A percentile compares a stretch with the other conserved stretches of the same genome.
Evolutionary conservation across 2,797 vertebrate species (phyloP).

Genomic region (Adrianichthys oophorus): DNA sequence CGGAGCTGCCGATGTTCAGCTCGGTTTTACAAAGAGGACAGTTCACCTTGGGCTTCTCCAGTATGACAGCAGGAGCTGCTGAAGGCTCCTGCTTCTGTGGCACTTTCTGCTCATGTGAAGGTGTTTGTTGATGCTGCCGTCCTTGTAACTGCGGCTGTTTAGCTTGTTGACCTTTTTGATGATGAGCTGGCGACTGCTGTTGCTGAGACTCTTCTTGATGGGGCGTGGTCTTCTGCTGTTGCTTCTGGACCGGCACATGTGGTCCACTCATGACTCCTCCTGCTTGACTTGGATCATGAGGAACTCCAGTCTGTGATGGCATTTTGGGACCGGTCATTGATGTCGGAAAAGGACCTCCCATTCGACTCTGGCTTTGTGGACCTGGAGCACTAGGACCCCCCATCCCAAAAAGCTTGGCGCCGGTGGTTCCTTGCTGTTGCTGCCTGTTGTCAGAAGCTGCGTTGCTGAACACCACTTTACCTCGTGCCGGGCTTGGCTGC

Average conservation of each 20-base stretch:
- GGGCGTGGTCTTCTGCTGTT: slow-evolving; percentile 49
- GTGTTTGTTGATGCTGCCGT: slow-evolving; percentile 60
- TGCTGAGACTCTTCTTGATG: slow-evolving; percentile 51
- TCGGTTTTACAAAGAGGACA: slow-evolving; percentile 97
- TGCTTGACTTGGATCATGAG: slow-evolving; percentile 12
- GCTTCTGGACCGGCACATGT: slow-evolving; percentile 51
- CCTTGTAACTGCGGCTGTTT: slow-evolving; percentile 36
- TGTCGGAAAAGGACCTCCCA: slow-evolving; percentile 28
- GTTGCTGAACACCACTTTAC: slow-evolving; percentile 93
- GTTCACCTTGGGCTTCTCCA: slow-evolving; percentile 83
- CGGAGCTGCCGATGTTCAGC: slow-evolving; percentile 85
- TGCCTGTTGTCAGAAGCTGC: slow-evolving; percentile 79
- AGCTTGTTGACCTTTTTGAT: slow-evolving; percentile 56
- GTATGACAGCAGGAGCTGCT: slow-evolving; percentile 59
- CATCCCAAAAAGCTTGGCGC: slow-evolving; percentile 71
- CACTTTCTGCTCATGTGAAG: slow-evolving; percentile 60
- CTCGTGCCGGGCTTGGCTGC: slow-evolving; percentile 83
- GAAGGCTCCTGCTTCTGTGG: slow-evolving; percentile 56
- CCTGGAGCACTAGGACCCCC: slow-evolving; percentile 53
- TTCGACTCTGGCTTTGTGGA: slow-evolving; percentile 29
- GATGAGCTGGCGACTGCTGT: slow-evolving; percentile 45
- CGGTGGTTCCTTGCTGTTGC: slow-evolving; percentile 62
- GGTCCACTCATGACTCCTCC: slow-evolving; percentile 31
- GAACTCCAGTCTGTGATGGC: slow-evolving; percentile 14
- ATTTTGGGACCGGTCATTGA: slow-evolving; percentile 31